Evolutionary conservation across 2,113 vertebrate genomes (phyloP), one percentile per base, ranked within the genome.

Genomic region (Zosterops hypoxanthus): DNA sequence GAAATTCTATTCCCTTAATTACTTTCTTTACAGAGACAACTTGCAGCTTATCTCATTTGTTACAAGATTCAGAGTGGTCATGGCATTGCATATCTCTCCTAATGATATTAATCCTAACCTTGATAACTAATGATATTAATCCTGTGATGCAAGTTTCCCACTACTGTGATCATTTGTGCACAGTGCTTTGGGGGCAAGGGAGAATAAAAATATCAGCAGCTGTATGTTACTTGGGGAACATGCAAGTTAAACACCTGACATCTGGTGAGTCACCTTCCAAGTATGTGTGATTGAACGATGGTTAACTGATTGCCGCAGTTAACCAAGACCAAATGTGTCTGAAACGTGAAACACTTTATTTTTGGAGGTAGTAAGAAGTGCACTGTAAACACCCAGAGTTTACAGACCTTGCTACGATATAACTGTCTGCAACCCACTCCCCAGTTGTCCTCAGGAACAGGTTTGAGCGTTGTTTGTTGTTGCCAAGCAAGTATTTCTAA

Each of bases 261-360:
- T 95, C 81, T 84, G 82, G 65, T 89, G 94, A 94, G 91, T 92
- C 85, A 33, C 49, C 41, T n/a, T 94, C 82, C 77, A 89, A 39
- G 46, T 46, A 70, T 95, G 96, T 96, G 69, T 57, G 60, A 68
- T 56, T 88, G 68, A 77, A 63, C 79, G 96, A 85, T 95, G 76
- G 88, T 69, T 95, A 92, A 85, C 85, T 81, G 68, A 92, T 89
- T 95, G 70, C 69, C 0, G 0, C 61, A 79, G 92, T 87, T 92
- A 87, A 88, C 79, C 75, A 86, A 90, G 79, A 59, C 84, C 60
- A 31, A 92, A 82, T 76, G 49, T 49, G 28, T 75, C 65, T 81
- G 65, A 82, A 80, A 81, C 21, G 34, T 60, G 72, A 55, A 94
- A 82, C 41, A 22, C 36, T 47, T 41, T n/a, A 9, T 68, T 92